These are phyloP conservation scores for Aphis gossypii DNA, from an alignment of 1,140 invertebrate genomes.

Conservation along the genomic window DNA sequence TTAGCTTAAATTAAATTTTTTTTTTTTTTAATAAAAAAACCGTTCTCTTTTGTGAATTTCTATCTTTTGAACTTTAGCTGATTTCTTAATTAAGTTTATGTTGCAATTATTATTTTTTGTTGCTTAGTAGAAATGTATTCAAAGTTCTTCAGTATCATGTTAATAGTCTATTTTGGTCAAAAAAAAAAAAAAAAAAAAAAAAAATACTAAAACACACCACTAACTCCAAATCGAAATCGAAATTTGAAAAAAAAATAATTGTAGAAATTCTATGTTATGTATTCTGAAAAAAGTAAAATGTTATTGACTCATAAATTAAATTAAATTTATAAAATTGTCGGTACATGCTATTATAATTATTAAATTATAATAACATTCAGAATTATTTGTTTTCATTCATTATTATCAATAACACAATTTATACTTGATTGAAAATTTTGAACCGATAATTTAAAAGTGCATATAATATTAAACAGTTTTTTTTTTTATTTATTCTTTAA, in stretches of 20 bases:
- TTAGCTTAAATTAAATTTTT: slow-evolving; percentile 15
- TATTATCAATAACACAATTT: no score
- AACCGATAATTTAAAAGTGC: no score
- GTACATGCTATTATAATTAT: no score
- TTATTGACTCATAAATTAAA: no score
- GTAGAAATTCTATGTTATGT: no score
- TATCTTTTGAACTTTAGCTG: background rate
- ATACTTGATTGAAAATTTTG: no score
- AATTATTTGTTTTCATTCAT: no score
- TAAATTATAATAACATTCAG: no score
- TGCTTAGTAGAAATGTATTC: background rate
- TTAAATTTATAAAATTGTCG: no score
- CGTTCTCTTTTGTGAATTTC: background rate
- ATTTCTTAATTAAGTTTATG: slow-evolving; percentile 39
- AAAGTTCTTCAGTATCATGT: background rate
- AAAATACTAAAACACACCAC: background rate
- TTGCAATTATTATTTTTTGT: background rate
- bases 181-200: background rate
- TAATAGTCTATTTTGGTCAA: background rate
- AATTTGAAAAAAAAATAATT: background rate
- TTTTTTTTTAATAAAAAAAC: background rate
- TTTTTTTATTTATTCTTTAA: background rate
- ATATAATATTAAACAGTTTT: background rate
- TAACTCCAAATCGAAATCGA: background rate
- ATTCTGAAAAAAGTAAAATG: no score